Evolutionary conservation across 2,888 invertebrate species (phyloP).

Genomic region (Platerodrilus igneus): DNA sequence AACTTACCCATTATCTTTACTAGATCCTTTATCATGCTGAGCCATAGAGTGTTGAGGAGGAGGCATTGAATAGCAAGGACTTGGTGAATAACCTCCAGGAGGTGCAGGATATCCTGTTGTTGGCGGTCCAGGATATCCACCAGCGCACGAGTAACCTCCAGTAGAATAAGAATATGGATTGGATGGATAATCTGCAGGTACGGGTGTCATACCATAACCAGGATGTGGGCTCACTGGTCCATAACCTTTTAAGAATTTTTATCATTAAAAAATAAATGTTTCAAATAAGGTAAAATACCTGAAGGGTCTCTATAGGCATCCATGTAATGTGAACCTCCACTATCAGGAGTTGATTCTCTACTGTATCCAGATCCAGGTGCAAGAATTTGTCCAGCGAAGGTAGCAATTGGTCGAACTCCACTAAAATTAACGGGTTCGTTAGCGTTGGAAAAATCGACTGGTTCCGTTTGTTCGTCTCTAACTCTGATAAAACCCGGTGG

Average conservation of each 20-base stretch:
- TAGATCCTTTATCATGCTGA: constrained; percentile 63
- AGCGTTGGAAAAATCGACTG: constrained; percentile 66
- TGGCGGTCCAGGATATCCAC: constrained; percentile 51
- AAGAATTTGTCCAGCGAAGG: constrained; percentile 42
- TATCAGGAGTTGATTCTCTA: constrained; percentile 84
- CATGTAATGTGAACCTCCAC: constrained; percentile 83
- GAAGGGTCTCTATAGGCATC: constrained; percentile 83
- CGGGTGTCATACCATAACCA: constrained; percentile 71
- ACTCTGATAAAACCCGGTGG: constrained; percentile 55
- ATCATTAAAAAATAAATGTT: constrained; percentile 1
- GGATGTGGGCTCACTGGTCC: constrained; percentile 81
- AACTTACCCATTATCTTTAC: constrained; percentile 67
- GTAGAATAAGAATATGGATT: constrained; percentile 64
- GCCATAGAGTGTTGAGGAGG: constrained; percentile 70
- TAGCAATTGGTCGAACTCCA: constrained; percentile 53
- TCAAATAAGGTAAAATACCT: constrained; percentile 61
- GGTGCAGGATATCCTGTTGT: constrained; percentile 61
- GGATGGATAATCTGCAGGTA: constrained; percentile 76
- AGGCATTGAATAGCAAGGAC: constrained; percentile 83
- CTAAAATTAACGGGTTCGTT: constrained; percentile 61
- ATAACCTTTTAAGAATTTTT: constrained; percentile 57
- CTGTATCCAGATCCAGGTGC: constrained; percentile 70
- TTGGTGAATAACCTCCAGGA: constrained; percentile 52
- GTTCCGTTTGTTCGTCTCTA: constrained; percentile 63
- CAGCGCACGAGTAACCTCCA: constrained; percentile 43